Evolutionary conservation across 1,140 invertebrate species (phyloP).

Genomic region (Brachionus calyciflorus): DNA sequence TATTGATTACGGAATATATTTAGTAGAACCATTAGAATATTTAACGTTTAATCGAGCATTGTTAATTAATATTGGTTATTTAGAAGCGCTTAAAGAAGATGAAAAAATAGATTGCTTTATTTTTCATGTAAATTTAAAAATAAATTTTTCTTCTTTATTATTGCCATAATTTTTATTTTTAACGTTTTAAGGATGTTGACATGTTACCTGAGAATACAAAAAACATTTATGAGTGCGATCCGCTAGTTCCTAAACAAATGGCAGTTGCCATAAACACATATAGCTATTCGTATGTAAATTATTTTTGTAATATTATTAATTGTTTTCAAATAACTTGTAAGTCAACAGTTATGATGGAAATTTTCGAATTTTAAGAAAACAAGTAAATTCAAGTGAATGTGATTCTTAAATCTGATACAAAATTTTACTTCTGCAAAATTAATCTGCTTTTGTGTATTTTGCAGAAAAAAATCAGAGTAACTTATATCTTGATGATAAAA

Average conservation of each 20-base stretch:
- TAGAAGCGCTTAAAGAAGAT: conserved; percentile 69
- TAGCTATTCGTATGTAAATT: conserved; percentile 69
- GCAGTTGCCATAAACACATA: conserved; percentile 87
- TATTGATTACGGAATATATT: conserved; percentile 69
- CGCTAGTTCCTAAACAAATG: conserved; percentile 67
- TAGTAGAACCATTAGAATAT: not conserved
- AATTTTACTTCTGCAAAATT: no score
- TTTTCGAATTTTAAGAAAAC: no score
- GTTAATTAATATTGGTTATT: conserved; percentile 90
- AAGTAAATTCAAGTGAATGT: no score
- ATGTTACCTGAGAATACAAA: conserved; percentile 84
- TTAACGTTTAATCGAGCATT: conserved; percentile 79
- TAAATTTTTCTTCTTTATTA: not conserved
- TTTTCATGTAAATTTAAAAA: conserved; percentile 69
- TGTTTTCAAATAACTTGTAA: no score
- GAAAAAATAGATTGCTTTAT: conserved; percentile 77
- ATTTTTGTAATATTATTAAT: no score
- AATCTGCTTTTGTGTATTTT: no score
- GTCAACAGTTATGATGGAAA: no score
- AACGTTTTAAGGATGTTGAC: conserved; percentile 72
- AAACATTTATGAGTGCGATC: conserved; percentile 80
- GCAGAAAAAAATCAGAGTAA: no score
- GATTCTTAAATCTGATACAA: no score
- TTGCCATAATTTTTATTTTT: not conserved
- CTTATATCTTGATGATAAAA: no score